These are phyloP conservation scores for Athene cunicularia DNA, from an alignment of 2,113 vertebrate species.

Conservation along the genomic window DNA sequence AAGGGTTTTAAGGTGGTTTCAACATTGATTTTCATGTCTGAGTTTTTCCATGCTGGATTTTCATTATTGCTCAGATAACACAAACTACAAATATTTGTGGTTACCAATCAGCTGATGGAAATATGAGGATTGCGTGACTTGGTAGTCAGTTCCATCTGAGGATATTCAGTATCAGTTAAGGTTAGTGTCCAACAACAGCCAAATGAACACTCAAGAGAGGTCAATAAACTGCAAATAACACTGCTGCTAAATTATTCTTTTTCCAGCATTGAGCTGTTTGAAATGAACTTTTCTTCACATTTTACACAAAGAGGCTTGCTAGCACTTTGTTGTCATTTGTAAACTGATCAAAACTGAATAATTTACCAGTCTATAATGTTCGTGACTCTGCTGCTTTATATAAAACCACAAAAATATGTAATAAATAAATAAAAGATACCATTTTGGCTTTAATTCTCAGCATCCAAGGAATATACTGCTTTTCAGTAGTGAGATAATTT, in stretches of 20 bases:
- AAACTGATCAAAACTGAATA: neutral
- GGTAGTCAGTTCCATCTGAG: neutral
- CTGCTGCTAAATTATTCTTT: neutral
- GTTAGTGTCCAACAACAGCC: constrained; percentile 25
- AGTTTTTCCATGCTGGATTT: constrained; percentile 73
- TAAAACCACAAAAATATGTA: neutral
- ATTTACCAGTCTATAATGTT: neutral
- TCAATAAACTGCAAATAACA: constrained; percentile 27
- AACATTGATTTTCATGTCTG: constrained; percentile 75
- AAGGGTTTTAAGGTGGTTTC: constrained; percentile 74
- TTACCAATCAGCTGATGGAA: constrained; percentile 65
- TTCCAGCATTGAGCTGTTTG: neutral
- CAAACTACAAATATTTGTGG: constrained; percentile 75
- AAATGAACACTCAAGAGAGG: neutral
- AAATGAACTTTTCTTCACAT: neutral
- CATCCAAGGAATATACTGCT: neutral
- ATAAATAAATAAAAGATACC: neutral
- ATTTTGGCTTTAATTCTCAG: constrained; percentile 1
- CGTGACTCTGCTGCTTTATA: neutral
- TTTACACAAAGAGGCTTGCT: neutral
- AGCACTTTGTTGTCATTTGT: neutral
- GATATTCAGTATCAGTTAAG: constrained; percentile 51
- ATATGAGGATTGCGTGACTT: constrained; percentile 58
- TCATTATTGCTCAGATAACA: constrained; percentile 69
- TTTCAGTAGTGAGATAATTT: constrained; percentile 38